These are phyloP conservation scores for Neodiprion lecontei DNA, from an alignment of 1,140 invertebrate species.

Conservation along the genomic window DNA sequence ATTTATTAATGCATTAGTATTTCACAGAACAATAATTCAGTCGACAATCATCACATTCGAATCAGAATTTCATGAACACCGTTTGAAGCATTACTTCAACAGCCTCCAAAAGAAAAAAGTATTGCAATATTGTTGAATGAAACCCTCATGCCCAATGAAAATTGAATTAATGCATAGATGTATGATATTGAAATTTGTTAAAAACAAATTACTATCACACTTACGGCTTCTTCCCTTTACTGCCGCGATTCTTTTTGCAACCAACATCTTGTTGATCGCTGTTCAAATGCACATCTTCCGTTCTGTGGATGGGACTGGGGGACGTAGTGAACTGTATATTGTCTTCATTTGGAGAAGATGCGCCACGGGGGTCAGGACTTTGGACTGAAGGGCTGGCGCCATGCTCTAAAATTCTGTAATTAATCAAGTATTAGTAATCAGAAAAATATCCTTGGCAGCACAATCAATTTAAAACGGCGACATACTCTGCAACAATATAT, in stretches of 20 bases:
- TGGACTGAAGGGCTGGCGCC: slow-evolving; percentile 44
- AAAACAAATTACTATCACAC: slow-evolving; percentile 16
- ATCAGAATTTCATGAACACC: no score
- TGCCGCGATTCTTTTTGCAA: slow-evolving; percentile 37
- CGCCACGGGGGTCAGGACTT: slow-evolving; percentile 42
- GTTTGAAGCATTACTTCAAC: no score
- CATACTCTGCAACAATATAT: slow-evolving; percentile 53
- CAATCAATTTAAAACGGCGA: slow-evolving; percentile 15
- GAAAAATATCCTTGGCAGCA: not conserved
- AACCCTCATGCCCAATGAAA: no score
- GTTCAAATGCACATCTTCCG: slow-evolving; percentile 34
- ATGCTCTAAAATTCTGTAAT: slow-evolving; percentile 50
- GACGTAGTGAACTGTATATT: slow-evolving; percentile 34
- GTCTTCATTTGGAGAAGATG: slow-evolving; percentile 40
- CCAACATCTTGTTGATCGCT: slow-evolving; percentile 27
- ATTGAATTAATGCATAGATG: no score
- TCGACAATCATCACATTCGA: no score
- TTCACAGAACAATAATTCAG: no score
- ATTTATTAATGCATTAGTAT: no score
- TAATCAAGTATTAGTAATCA: not conserved
- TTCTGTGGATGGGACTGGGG: slow-evolving; percentile 28
- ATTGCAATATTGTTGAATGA: no score
- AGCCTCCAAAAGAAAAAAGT: no score
- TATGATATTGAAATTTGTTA: no score
- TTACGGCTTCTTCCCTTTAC: slow-evolving; percentile 54